Evolutionary conservation across 2,113 vertebrate species (phyloP).

Genomic region (Menidia beryllina): DNA sequence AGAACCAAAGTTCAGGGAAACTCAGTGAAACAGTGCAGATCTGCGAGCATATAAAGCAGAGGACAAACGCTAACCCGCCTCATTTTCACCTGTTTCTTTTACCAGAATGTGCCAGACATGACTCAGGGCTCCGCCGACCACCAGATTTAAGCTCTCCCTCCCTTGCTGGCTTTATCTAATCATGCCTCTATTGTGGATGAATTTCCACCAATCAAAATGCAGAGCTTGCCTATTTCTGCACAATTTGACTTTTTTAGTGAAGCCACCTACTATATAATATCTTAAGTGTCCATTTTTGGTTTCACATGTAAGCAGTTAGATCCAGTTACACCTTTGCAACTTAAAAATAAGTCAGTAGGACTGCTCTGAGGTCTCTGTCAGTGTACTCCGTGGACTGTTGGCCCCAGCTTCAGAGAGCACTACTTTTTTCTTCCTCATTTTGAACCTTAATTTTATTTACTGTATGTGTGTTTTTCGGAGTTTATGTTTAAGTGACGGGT

Average conservation of each 20-base stretch:
- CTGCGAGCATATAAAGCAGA: neutral
- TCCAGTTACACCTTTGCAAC: neutral
- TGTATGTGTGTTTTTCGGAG: no score
- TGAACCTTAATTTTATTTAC: neutral
- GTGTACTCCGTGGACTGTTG: neutral
- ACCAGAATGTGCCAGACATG: no score
- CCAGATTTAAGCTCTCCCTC: no score
- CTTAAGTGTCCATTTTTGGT: neutral
- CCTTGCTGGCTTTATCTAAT: no score
- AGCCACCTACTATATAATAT: no score
- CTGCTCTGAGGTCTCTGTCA: neutral
- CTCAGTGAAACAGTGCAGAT: neutral
- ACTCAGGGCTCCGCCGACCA: no score
- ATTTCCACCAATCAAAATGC: neutral
- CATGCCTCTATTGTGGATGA: no score
- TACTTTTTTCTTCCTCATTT: neutral
- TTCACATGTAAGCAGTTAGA: neutral
- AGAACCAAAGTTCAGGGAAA: neutral
- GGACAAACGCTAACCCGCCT: neutral
- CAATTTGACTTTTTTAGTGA: neutral
- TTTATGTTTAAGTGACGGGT: neutral
- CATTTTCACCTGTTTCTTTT: neutral
- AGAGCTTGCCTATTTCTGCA: neutral
- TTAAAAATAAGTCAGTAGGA: no score
- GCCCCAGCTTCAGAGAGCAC: neutral